Base-by-base conservation (phyloP, 2,797 vertebrate genomes). In the Peromyscus eremicus region DNA sequence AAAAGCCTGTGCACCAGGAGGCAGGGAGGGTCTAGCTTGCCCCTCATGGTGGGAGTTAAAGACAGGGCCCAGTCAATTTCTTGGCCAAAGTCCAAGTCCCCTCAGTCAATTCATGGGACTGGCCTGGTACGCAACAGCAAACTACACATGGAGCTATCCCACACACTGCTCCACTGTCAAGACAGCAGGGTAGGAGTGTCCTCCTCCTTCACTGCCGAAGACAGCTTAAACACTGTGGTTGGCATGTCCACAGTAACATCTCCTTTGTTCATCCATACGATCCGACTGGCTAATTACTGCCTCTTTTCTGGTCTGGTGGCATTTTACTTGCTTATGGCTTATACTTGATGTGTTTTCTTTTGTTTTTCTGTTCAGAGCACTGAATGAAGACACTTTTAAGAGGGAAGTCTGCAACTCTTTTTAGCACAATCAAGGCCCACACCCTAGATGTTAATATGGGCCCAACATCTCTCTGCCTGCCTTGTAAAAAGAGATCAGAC, bases 231-330 rank as follows among this genome's bases (percentile, higher is more conserved):
- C 34, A 91, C 57, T 89, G 1, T 57, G 71, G 73, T 95, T 95
- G 95, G 43, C 64, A 49, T 2, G 34, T 87, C 75, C 70, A 34
- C 55, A 2, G 14, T 29, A 60, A 82, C 68, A 93, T 1, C 34
- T 49, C 88, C 94, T 97, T 89, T 96, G 84, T 96, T 95, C 77
- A 91, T 90, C 90, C 49, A 0, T 34, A 29, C 52, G 9, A 62
- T 87, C 16, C 64, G 71, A 88, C 91, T 97, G 91, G 57, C 77
- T 91, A 96, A 97, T 97, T 94, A 95, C 80, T 93, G 55, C 12
- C 37, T 73, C 84, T 55, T 66, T 92, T 87, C 73, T 9, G 16
- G 92, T 94, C 84, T 85, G 68, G 60, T 76, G 77, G 17, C 73
- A 95, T 93, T 94, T 93, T 92, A 93, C 32, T 96, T 88, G 70